Evolutionary conservation across 2,113 vertebrate genomes (phyloP).

Genomic region (Cebidichthys violaceus): DNA sequence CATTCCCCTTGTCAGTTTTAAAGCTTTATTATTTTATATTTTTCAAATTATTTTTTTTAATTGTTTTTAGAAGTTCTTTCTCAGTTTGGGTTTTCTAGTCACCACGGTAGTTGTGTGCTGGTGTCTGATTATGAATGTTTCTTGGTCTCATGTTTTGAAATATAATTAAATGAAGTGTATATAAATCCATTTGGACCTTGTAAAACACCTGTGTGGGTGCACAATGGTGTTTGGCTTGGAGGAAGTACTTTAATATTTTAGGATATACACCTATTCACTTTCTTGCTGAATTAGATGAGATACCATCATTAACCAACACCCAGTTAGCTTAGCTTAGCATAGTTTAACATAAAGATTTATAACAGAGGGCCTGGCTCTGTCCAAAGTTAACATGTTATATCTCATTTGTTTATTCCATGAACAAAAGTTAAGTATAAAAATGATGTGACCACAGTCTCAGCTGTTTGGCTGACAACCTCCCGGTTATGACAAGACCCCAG

Average conservation of each 20-base stretch:
- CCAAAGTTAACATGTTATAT: not conserved
- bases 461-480: not conserved
- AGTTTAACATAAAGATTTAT: not conserved
- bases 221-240: not conserved
- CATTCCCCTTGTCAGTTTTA: not conserved
- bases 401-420: not conserved
- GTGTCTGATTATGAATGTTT: not conserved
- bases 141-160: not conserved
- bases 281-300: not conserved
- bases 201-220: not conserved
- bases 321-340: not conserved
- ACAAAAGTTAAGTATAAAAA: not conserved
- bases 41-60: not conserved
- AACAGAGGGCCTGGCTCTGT: not conserved
- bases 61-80: not conserved
- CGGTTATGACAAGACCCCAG: not conserved
- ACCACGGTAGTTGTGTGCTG: not conserved
- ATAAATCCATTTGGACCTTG: not conserved
- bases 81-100: not conserved
- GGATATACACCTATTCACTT: not conserved
- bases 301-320: not conserved
- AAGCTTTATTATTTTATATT: not conserved
- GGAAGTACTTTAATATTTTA: not conserved
- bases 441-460: not conserved
- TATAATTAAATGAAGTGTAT: not conserved